These are phyloP conservation scores for Eledona agricola DNA, from an alignment of 2,888 invertebrate genomes.

Conservation along the genomic window DNA sequence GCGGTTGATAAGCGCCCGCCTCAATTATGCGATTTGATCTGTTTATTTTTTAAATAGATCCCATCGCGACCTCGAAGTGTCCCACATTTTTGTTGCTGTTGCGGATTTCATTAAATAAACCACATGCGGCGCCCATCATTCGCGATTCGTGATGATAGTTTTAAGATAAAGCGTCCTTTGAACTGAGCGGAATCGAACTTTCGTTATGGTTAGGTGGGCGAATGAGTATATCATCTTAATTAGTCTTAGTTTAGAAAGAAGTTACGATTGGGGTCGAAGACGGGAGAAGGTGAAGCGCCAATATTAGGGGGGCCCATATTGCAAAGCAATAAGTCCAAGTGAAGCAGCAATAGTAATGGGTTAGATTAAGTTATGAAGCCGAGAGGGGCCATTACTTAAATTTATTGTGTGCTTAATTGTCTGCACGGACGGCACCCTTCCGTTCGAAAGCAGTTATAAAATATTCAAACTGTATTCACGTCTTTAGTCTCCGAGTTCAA, in stretches of 20 bases:
- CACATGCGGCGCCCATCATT: constrained; percentile 22
- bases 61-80: constrained; percentile 11
- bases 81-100: constrained; percentile 21
- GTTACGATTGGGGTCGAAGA: constrained; percentile 27
- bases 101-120: constrained; percentile 17
- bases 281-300: constrained; percentile 41
- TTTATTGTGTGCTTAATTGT: constrained; percentile 58
- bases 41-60: constrained; percentile 41
- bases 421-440: constrained; percentile 52
- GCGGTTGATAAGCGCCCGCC: constrained; percentile 44
- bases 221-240: too few species aligned
- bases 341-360: constrained; percentile 47
- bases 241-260: constrained; percentile 16
- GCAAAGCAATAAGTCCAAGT: constrained; percentile 48
- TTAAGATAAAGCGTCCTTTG: constrained; percentile 18
- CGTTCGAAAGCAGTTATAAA: constrained; percentile 52
- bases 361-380: constrained; percentile 56
- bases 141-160: constrained; percentile 21
- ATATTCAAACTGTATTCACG: constrained; percentile 52
- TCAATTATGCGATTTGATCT: constrained; percentile 51
- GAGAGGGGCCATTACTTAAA: constrained; percentile 56
- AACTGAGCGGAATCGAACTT: too few species aligned
- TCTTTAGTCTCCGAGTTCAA: constrained; percentile 43
- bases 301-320: constrained; percentile 42
- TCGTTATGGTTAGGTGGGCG: constrained; percentile 15